Percentiles rank a stretch among this genome's conserved stretches.
These are phyloP conservation scores for Laupala kohalensis DNA, from an alignment of 1,140 invertebrate genomes.

Conservation along the genomic window DNA sequence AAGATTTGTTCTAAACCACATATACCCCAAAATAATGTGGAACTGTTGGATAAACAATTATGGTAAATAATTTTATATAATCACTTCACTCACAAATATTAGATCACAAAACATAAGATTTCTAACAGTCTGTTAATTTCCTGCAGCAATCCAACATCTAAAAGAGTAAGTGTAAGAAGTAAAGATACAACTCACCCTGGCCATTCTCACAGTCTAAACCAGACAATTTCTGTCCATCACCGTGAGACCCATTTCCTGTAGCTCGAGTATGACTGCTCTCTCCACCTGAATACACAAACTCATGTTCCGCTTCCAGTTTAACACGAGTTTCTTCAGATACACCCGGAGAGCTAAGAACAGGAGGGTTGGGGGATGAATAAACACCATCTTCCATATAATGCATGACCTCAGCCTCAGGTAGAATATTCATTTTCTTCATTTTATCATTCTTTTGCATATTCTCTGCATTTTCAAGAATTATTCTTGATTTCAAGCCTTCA, in stretches of 20 bases:
- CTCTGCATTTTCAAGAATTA: background rate
- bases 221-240: background rate
- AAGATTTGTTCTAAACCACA: too few species aligned
- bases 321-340: background rate
- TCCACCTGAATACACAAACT: background rate
- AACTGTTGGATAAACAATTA: too few species aligned
- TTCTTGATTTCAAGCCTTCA: background rate
- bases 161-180: background rate
- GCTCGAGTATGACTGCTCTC: background rate
- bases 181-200: background rate
- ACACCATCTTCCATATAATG: background rate
- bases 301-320: background rate
- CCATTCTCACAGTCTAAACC: background rate
- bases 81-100: too few species aligned
- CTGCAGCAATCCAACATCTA: too few species aligned
- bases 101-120: too few species aligned
- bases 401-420: background rate
- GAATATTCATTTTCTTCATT: background rate
- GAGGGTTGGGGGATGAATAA: background rate
- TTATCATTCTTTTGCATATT: background rate
- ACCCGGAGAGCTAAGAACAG: background rate
- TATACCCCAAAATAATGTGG: too few species aligned
- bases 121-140: too few species aligned
- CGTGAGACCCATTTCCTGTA: background rate
- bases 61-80: too few species aligned